Conservation (phyloP, 2,888 invertebrate genomes). For the Pimpla rufipes region DNA sequence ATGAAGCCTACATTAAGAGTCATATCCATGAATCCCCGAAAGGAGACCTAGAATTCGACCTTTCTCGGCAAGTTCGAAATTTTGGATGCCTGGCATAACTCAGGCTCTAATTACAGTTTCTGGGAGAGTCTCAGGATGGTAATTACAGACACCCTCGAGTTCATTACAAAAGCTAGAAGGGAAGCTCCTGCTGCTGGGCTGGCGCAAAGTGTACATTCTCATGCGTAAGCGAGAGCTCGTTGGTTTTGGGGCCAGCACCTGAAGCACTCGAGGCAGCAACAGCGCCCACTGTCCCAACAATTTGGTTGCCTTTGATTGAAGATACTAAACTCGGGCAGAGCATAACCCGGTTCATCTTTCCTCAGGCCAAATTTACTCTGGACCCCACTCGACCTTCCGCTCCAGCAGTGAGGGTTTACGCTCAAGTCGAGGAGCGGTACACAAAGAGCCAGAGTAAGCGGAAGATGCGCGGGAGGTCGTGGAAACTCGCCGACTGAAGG, state of each 20-base stretch:
- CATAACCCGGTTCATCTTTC: slow-evolving; percentile 49
- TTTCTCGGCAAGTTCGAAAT: slow-evolving; percentile 61
- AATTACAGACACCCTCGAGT: slow-evolving; percentile 27
- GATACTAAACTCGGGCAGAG: slow-evolving; percentile 22
- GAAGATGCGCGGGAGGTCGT: neutral
- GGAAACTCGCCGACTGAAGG: neutral
- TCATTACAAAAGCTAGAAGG: slow-evolving; percentile 34
- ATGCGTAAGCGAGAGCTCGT: slow-evolving; percentile 15
- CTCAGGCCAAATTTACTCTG: slow-evolving; percentile 53
- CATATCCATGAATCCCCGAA: neutral
- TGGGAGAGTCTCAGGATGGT: slow-evolving; percentile 21
- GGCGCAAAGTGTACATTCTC: slow-evolving; percentile 33
- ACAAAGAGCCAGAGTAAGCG: slow-evolving; percentile 10
- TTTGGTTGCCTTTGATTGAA: slow-evolving; percentile 61
- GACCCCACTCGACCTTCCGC: slow-evolving; percentile 4
- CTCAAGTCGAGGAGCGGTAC: neutral
- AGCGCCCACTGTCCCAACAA: slow-evolving; percentile 47
- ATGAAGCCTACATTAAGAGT: neutral
- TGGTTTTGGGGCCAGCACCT: slow-evolving; percentile 38
- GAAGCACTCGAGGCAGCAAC: slow-evolving; percentile 41
- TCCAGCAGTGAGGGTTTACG: neutral
- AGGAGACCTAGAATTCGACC: slow-evolving; percentile 31
- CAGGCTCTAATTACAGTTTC: slow-evolving; percentile 41
- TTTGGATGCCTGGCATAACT: slow-evolving; percentile 33
- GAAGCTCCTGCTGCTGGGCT: slow-evolving; percentile 9